A percentile compares a stretch with the other conserved stretches of the same genome.
phyloP scores from a whole-genome alignment of 2,888 invertebrate species.

The Xylocampa areola region DNA sequence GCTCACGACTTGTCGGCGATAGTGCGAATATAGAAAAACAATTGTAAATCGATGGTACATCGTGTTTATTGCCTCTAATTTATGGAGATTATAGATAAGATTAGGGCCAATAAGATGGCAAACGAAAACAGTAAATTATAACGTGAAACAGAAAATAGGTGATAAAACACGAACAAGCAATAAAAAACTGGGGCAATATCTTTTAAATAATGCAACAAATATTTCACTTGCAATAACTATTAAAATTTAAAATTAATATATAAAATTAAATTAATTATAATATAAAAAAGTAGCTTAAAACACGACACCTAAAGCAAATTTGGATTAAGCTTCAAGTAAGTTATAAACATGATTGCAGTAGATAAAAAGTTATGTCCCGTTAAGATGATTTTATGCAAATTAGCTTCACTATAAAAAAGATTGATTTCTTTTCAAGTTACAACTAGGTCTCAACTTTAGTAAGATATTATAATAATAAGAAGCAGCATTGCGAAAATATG shows the following conservation, averaged over 20 bases:
- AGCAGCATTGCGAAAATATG: conserved; percentile 15
- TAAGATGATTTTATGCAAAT: conserved; percentile 45
- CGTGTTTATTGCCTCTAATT: conserved; percentile 80
- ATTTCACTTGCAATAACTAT: conserved; percentile 24
- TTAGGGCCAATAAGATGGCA: conserved; percentile 52
- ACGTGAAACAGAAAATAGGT: conserved; percentile 40
- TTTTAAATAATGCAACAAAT: conserved; percentile 24
- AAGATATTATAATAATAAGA: no score
- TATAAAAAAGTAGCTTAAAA: conserved; percentile 20
- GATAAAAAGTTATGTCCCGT: conserved; percentile 39
- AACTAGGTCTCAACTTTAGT: conserved; percentile 13
- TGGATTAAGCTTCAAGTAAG: conserved; percentile 25
- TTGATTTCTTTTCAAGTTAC: conserved; percentile 19
- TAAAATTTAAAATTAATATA: no score
- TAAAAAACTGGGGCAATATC: conserved; percentile 43
- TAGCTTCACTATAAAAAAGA: conserved; percentile 30
- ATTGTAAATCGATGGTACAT: conserved; percentile 69
- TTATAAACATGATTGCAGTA: conserved; percentile 29
- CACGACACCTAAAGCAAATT: conserved; percentile 17
- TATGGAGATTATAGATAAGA: conserved; percentile 70
- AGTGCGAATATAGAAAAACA: conserved; percentile 74
- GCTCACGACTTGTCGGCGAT: conserved; percentile 81
- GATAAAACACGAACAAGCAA: conserved; percentile 50
- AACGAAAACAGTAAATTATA: conserved; percentile 52
- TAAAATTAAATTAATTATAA: no score